A percentile compares a stretch with the other conserved stretches of the same genome.
These are phyloP conservation scores for Eleutherodactylus coqui DNA, from an alignment of 2,797 vertebrate species.

Conservation along the genomic window DNA sequence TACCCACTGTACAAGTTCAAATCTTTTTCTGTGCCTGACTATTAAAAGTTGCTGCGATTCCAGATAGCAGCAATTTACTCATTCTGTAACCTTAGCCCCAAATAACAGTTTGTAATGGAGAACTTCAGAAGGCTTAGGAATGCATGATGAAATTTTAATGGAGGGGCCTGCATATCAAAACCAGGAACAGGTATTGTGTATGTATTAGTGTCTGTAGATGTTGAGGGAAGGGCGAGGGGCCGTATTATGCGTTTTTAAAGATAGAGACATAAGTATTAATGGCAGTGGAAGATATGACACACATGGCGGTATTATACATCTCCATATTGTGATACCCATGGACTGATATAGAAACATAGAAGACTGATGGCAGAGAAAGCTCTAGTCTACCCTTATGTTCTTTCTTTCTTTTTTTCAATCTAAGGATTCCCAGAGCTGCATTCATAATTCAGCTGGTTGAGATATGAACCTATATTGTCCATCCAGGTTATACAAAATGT, in stretches of 20 bases:
- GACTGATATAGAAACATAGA: neutral
- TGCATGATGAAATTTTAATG: constrained; percentile 21
- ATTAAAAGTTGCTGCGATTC: neutral
- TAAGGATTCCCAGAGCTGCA: too few species aligned
- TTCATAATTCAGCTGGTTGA: too few species aligned
- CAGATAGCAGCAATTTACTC: constrained; percentile 13
- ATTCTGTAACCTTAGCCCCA: constrained; percentile 9
- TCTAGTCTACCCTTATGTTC: too few species aligned
- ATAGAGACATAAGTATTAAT: neutral
- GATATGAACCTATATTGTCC: too few species aligned
- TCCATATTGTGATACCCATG: neutral
- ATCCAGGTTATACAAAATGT: too few species aligned
- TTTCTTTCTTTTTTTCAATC: too few species aligned
- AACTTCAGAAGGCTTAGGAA: constrained; percentile 16
- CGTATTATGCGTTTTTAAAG: neutral
- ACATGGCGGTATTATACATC: neutral
- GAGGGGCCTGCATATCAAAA: neutral
- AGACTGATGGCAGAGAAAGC: too few species aligned
- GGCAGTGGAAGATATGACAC: neutral
- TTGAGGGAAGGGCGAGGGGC: neutral
- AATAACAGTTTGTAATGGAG: constrained; percentile 14
- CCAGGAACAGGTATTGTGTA: neutral
- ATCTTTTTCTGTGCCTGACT: neutral
- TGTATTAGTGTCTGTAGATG: neutral
- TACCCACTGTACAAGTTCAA: neutral